phyloP scores from a whole-genome alignment of 1,140 invertebrate species.

The Pygmarrhopalites habei region DNA sequence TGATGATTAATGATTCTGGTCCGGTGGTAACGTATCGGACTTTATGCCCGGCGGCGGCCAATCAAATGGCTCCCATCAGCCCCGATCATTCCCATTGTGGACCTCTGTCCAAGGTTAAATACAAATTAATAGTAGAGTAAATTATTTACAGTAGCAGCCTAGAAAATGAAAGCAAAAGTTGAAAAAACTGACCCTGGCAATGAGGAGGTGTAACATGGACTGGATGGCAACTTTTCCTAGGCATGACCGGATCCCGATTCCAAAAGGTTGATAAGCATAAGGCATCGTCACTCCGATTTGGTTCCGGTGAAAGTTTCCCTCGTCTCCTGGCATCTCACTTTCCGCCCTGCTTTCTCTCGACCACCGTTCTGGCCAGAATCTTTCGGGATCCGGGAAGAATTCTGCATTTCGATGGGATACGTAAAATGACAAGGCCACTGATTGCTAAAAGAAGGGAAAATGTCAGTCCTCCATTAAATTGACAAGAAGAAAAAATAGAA shows the following conservation, averaged over 20 bases:
- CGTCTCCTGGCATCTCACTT: too few relatives aligned
- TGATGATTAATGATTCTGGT: too few relatives aligned
- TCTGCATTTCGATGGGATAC: neutral
- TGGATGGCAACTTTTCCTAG: neutral
- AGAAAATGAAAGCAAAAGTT: too few relatives aligned
- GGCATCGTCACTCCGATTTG: neutral
- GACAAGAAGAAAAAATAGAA: neutral
- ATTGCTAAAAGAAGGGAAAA: constrained; percentile 1
- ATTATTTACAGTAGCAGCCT: too few relatives aligned
- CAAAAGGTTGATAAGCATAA: neutral
- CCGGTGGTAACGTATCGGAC: too few relatives aligned
- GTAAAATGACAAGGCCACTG: neutral
- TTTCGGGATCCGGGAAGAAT: neutral
- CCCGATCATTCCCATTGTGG: too few relatives aligned
- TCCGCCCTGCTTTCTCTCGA: neutral
- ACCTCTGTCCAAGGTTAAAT: too few relatives aligned
- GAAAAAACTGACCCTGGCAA: neutral
- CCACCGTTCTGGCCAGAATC: neutral
- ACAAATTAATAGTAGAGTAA: too few relatives aligned
- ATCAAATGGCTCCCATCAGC: too few relatives aligned
- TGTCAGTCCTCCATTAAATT: neutral
- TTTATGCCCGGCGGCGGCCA: too few relatives aligned
- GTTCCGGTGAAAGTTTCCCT: neutral
- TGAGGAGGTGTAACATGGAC: neutral
- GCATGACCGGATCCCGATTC: neutral